phyloP scores from a whole-genome alignment of 2,797 vertebrate genomes.

The Pogoniulus pusillus region DNA sequence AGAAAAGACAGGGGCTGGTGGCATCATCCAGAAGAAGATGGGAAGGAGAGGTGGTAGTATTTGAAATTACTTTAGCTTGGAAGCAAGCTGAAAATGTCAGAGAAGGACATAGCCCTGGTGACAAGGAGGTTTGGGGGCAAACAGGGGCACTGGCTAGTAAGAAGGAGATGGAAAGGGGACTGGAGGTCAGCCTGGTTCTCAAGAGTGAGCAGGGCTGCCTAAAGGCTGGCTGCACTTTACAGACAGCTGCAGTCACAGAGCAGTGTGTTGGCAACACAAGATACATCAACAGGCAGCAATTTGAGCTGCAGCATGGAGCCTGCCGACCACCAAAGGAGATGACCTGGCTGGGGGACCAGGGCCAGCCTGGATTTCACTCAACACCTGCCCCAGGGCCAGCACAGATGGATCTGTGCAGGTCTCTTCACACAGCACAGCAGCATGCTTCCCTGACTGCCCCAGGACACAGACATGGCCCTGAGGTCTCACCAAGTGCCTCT shows the following conservation, averaged over 20 bases:
- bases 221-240: neutral
- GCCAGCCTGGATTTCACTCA: neutral
- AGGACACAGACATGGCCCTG: neutral
- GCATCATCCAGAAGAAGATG: neutral
- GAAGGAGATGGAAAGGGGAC: neutral
- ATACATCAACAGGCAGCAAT: neutral
- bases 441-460: fast-evolving
- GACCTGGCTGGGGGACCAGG: neutral
- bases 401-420: neutral
- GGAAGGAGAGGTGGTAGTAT: neutral
- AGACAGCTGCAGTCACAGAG: neutral
- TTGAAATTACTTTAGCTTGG: neutral
- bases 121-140: neutral
- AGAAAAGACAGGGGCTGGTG: neutral
- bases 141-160: fast-evolving
- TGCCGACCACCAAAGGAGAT: neutral
- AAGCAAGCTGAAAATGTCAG: neutral
- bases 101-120: neutral
- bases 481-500: neutral
- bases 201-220: neutral
- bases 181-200: neutral
- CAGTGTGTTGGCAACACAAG: neutral
- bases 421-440: fast-evolving
- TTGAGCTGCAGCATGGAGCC: neutral
- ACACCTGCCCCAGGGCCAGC: fast-evolving